Base-by-base conservation (phyloP, 2,113 vertebrate genomes). In the Sinocyclocheilus anshuiensis region DNA sequence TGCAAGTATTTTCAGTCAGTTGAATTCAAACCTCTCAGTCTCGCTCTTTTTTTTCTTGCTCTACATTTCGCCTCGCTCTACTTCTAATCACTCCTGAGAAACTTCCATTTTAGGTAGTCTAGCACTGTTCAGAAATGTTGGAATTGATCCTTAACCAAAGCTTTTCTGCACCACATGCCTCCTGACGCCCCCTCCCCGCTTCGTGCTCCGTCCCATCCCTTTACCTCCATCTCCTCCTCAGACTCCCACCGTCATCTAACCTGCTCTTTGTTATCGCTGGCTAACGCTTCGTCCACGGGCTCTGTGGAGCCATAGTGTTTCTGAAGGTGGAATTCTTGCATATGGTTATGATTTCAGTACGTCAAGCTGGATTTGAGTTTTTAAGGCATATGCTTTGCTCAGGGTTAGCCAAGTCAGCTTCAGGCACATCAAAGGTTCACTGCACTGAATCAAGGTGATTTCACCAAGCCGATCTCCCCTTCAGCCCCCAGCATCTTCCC, bases 281-380 rank as follows among this genome's bases (percentile, higher is more conserved):
- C 96, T 97, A 96, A 97, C 96, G 95, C 96, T 94, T 97, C 96
- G 96, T 97, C 94, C 94, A 94, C 92, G 92, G 93, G 93, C 96
- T 95, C 94, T 95, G 95, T 94, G 94, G 87, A 91, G 95, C 95
- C 95, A 91, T 93, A 90, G 95, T 95, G 91, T 94, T 92, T 94
- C 90, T 92, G 87, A 93, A 94, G 94, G 92, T 96, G 94, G 95
- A 97, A 96, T 95, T 96, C 95, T 94, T 93, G 92, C 91, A 99
- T 99, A 96, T 99, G 98, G 97, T 98, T 99, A 96, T 98, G 96
- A 99, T 99, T 95, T 96, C 91, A 95, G 94, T 95, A 97, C 96
- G 96, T 99, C 96, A 97, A 96, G 95, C 94, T 95, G 94, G 90
- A 94, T 95, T 94, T 96, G 95, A 75, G 94, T 45, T 86, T 89